phyloP scores from a whole-genome alignment of 2,113 vertebrate genomes.

The Albula glossodonta region DNA sequence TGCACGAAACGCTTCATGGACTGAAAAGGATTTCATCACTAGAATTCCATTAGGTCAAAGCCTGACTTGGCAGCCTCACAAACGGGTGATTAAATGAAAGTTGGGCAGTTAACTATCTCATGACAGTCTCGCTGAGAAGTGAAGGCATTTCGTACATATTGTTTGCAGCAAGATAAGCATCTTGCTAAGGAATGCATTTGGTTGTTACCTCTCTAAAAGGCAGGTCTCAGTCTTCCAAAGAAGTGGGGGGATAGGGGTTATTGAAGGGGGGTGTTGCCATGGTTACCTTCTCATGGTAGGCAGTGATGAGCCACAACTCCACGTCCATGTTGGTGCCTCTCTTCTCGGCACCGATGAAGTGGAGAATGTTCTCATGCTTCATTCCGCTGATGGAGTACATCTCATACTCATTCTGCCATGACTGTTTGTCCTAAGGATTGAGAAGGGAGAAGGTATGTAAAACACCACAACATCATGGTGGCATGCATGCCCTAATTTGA shows the following conservation, averaged over 20 bases:
- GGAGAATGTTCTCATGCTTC: constrained; percentile 92
- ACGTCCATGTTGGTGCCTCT: constrained; percentile 90
- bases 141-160: neutral
- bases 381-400: constrained; percentile 92
- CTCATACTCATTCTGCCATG: constrained; percentile 97
- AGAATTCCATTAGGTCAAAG: neutral
- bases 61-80: neutral
- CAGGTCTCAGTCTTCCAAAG: no score
- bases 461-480: neutral
- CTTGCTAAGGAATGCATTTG: neutral
- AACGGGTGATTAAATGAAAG: neutral
- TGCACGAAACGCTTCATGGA: neutral
- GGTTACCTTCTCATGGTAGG: constrained; percentile 92
- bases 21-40: neutral
- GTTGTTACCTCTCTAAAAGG: no score
- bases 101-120: neutral
- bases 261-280: neutral
- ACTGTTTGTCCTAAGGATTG: constrained; percentile 86
- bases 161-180: neutral
- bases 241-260: no score
- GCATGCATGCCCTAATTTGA: no score
- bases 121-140: neutral
- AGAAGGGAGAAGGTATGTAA: no score
- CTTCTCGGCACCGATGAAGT: constrained; percentile 94
- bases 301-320: constrained; percentile 93